phyloP scores from a whole-genome alignment of 2,888 invertebrate genomes.

The Byasa hedistus region DNA sequence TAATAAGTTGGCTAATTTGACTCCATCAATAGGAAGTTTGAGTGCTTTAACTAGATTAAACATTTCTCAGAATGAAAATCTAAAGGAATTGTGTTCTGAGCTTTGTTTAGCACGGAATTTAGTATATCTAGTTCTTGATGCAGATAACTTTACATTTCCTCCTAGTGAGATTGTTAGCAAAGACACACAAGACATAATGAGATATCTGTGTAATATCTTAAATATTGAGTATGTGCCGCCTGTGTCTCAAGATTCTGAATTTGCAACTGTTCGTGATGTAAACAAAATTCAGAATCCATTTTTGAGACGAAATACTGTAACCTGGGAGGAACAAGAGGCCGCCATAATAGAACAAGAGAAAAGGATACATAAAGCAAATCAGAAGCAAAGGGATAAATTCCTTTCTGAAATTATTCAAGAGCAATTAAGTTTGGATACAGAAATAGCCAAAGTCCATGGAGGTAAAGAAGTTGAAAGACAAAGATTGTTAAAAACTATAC shows the following conservation, averaged over 20 bases:
- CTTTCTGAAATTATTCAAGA: constrained; percentile 75
- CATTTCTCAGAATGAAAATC: constrained; percentile 79
- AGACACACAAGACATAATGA: constrained; percentile 83
- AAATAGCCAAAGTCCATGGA: constrained; percentile 85
- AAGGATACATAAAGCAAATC: constrained; percentile 82
- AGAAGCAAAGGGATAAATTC: constrained; percentile 82
- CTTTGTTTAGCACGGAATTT: constrained; percentile 83
- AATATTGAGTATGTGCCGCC: constrained; percentile 76
- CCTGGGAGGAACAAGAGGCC: constrained; percentile 83
- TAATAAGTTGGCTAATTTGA: constrained; percentile 83
- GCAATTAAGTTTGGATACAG: constrained; percentile 83
- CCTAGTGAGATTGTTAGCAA: constrained; percentile 78
- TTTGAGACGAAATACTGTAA: constrained; percentile 50
- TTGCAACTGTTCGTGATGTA: constrained; percentile 52
- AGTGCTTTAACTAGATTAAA: constrained; percentile 81
- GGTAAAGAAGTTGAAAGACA: constrained; percentile 82
- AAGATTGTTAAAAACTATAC: constrained; percentile 80
- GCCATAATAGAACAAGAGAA: constrained; percentile 82
- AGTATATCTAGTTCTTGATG: constrained; percentile 81
- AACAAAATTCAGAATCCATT: constrained; percentile 59
- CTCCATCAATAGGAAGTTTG: constrained; percentile 82
- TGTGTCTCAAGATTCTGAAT: constrained; percentile 48
- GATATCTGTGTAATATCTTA: constrained; percentile 76
- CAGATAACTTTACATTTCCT: constrained; percentile 83
- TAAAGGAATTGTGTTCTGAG: constrained; percentile 82